Evolutionary conservation across 1,140 invertebrate species (phyloP), one percentile per base, ranked within the genome.

Genomic region (Pseudomyrmex gracilis): DNA sequence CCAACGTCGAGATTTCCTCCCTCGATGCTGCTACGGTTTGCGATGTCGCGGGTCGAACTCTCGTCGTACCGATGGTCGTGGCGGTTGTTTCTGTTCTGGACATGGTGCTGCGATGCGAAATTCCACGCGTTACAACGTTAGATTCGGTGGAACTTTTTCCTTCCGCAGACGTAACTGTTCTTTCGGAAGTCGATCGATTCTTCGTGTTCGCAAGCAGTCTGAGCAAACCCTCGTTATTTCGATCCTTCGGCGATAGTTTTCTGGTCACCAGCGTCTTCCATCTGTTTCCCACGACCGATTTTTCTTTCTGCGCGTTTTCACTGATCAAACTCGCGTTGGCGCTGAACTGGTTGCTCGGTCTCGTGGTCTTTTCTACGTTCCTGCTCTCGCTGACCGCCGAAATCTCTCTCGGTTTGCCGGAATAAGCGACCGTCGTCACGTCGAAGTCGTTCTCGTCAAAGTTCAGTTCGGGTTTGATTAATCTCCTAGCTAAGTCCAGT

Each of bases 381-480:
- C 87, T 90, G 20, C 87, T 89, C 60, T 92, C 90, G 49, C 89
- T 88, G 2, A 86, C 66, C 12, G 88, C 78, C 8, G 90, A 84
- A 13, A 85, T 24, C 0, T 84, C 71, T 13, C 67, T 82, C 20
- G 68, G 53, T 78, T 88, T 89, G n/a, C n/a, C 61, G 76, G 85
- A 87, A 87, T 76, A 78, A 49, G 82, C 57, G 20, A 61, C n/a
- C 47, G 71, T 87, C 53, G 83, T 88, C 58, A 83, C 60, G 83
- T 90, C 43, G 67, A 86, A 77, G 58, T 87, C 87, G 20, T 90
- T 91, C 70, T 92, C 90, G 49, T 93, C 91, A 51, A 91, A 83
- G 43, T 90, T 87, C 22, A 92, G 64, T 24, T 94, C 92, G n/a
- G 93, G 93, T 63, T 94, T 93, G 22, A 93, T 87, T 64, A 93